These are phyloP conservation scores for Drosophila novamexicana DNA, from an alignment of 1,140 invertebrate genomes.

Conservation along the genomic window DNA sequence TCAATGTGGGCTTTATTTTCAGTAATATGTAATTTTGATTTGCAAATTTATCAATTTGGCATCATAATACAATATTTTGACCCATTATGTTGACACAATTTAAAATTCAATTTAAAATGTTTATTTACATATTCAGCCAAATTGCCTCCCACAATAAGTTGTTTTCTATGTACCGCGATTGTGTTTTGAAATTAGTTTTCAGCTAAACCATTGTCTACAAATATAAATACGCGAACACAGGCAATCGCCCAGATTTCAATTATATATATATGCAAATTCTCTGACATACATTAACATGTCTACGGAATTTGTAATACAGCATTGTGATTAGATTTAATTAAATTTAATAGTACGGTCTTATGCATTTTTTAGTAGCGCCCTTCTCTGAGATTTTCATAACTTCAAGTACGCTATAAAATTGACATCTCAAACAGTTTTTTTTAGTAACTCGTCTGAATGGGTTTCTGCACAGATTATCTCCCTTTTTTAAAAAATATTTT, in stretches of 20 bases:
- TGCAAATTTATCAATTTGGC: conserved; percentile 77
- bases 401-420: neutral
- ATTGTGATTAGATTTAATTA: too few species aligned
- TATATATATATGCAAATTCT: neutral
- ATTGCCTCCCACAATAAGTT: conserved; percentile 14
- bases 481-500: neutral
- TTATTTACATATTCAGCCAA: conserved; percentile 61
- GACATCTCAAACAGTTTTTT: neutral
- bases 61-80: conserved; percentile 72
- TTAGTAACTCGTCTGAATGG: neutral
- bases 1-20: conserved; percentile 18
- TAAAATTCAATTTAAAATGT: conserved; percentile 73
- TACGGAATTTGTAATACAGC: neutral
- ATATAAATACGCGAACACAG: conserved; percentile 28
- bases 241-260: conserved; percentile 3
- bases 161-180: conserved; percentile 35
- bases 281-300: neutral
- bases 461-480: neutral
- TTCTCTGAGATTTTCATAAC: neutral
- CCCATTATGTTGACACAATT: conserved; percentile 71
- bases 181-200: conserved; percentile 48
- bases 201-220: conserved; percentile 33
- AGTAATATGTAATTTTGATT: conserved; percentile 74
- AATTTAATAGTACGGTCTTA: too few species aligned
- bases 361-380: neutral